Conservation (phyloP, 2,888 invertebrate genomes). For the Laothoe populi region DNA sequence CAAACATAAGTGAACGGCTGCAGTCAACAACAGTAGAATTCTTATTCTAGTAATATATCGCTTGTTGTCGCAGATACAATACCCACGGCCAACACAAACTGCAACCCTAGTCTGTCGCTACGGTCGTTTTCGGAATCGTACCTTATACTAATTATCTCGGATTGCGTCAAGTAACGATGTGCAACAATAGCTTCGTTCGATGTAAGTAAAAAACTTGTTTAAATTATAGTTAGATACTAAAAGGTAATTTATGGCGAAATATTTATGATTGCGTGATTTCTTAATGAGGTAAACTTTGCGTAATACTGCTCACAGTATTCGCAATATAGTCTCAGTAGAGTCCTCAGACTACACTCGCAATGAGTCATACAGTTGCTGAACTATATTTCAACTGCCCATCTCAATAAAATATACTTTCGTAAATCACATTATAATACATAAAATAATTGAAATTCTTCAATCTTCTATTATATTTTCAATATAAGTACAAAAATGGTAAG, state of each 20-base stretch:
- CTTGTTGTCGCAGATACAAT: not conserved
- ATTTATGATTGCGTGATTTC: not conserved
- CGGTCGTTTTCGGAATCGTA: not conserved
- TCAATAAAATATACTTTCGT: too few species aligned
- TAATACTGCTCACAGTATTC: not conserved
- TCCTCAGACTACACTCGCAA: not conserved
- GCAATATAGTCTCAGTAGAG: too few species aligned
- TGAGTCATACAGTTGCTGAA: too few species aligned
- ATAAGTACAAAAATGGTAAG: too few species aligned
- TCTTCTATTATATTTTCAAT: too few species aligned
- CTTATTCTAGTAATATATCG: not conserved
- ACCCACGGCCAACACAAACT: not conserved
- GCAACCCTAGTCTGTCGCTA: not conserved
- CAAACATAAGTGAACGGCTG: not conserved
- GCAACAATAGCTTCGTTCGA: not conserved
- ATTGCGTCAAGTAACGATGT: not conserved
- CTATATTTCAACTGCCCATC: too few species aligned
- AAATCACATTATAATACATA: too few species aligned
- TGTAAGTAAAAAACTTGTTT: not conserved
- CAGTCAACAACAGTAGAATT: not conserved
- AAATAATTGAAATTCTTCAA: too few species aligned
- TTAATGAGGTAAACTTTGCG: too few species aligned
- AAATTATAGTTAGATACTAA: not conserved
- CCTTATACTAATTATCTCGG: not conserved
- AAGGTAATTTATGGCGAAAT: slow-evolving; percentile 2